Evolutionary conservation across 2,888 invertebrate genomes (phyloP), one percentile per base, ranked within the genome.

Genomic region (Idaea aversata): DNA sequence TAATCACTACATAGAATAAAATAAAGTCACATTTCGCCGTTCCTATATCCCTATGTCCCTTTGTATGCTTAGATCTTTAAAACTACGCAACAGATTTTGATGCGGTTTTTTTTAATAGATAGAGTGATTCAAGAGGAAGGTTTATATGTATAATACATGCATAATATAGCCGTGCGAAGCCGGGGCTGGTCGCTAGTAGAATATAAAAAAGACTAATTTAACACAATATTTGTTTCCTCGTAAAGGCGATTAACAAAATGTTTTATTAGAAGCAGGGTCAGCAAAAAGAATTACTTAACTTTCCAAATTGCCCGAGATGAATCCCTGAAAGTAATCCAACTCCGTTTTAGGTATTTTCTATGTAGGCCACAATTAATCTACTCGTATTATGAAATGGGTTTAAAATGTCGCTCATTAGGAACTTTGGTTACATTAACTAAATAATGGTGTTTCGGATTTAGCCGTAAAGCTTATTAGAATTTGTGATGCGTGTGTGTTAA

Each of bases 201-300:
- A n/a, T n/a, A n/a, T n/a, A n/a, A n/a, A n/a, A n/a, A n/a, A n/a
- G n/a, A n/a, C n/a, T n/a, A n/a, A n/a, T n/a, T n/a, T n/a, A n/a
- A n/a, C n/a, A n/a, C n/a, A n/a, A 13, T 66, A 58, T 58, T 62
- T 60, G 59, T 64, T 47, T 47, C 47, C 47, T 47, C 10, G 47
- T 47, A 10, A 47, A 47, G 47, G 47, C 47, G 47, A 47, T 47
- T 47, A 47, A 47, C 47, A 6, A 47, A 47, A 47, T 47, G 47
- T 47, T 47, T 47, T 47, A 47, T 47, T 38, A 2, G 38, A 47
- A 47, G 47, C 7, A 47, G 7, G 47, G 47, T 47, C 47, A 47
- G 47, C 47, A 47, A 47, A 47, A 47, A 47, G 47, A 47, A 7
- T 47, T 47, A 47, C 47, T 47, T 47, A 47, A 47, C 47, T 47